A percentile compares a stretch with the other conserved stretches of the same genome.
These are phyloP conservation scores for Syndactyla subalaris DNA, from an alignment of 2,797 vertebrate species.

Conservation along the genomic window DNA sequence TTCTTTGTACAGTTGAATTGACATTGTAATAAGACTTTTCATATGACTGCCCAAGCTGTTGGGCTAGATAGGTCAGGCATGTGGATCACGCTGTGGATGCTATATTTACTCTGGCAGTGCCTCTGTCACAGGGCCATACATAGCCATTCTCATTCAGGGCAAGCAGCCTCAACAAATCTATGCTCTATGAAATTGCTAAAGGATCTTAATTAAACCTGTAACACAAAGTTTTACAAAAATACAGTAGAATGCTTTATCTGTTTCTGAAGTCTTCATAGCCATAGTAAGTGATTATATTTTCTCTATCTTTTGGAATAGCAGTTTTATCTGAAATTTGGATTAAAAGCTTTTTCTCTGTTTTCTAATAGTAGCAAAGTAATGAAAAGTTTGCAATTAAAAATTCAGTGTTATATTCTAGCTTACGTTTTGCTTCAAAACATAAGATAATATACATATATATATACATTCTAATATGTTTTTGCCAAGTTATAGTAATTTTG, in stretches of 20 bases:
- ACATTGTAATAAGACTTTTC: background rate
- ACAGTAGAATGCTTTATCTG: background rate
- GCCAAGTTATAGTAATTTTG: background rate
- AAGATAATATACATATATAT: background rate
- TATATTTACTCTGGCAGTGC: slow-evolving; percentile 75
- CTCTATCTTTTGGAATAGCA: background rate
- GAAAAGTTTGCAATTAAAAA: background rate
- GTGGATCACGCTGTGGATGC: slow-evolving; percentile 37
- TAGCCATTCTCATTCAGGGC: slow-evolving; percentile 52
- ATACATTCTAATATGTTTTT: background rate
- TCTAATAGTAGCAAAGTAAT: background rate
- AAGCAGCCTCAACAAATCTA: slow-evolving; percentile 37
- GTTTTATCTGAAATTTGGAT: background rate
- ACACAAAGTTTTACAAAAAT: background rate
- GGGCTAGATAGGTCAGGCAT: slow-evolving; percentile 63
- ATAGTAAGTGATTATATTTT: slow-evolving; percentile 68
- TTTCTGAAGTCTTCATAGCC: background rate
- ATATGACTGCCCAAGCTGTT: background rate
- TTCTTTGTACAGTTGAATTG: background rate
- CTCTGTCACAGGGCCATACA: slow-evolving; percentile 66
- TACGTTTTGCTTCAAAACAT: background rate
- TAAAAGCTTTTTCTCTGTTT: background rate
- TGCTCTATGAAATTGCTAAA: slow-evolving; percentile 48
- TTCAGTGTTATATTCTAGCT: background rate
- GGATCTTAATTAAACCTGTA: slow-evolving; percentile 24